These are phyloP conservation scores for Yoshiicerus persimilis DNA, from an alignment of 1,140 invertebrate genomes.

Conservation along the genomic window DNA sequence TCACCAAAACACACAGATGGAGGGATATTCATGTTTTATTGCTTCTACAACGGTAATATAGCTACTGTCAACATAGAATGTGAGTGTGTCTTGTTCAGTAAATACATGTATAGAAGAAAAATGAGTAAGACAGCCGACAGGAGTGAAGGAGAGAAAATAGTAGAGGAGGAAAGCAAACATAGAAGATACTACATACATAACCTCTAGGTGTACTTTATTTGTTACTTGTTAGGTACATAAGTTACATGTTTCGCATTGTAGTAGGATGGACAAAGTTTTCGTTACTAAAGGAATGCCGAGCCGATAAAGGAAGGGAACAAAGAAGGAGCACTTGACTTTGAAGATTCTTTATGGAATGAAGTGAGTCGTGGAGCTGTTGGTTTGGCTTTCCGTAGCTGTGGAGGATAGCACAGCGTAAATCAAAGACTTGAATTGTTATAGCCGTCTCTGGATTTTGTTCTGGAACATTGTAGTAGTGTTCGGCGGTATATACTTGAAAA, in stretches of 20 bases:
- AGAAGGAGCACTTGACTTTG: neutral
- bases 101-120: neutral
- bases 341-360: neutral
- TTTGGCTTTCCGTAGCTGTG: neutral
- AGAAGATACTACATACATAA: no score
- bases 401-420: neutral
- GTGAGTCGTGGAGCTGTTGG: neutral
- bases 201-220: neutral
- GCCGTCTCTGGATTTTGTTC: neutral
- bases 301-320: neutral
- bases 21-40: neutral
- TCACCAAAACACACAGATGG: neutral
- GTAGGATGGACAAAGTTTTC: neutral
- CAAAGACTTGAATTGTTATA: neutral
- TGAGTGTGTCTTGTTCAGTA: neutral
- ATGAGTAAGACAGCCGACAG: neutral
- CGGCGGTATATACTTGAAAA: neutral
- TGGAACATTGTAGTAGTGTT: no score
- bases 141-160: neutral
- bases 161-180: neutral
- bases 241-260: neutral
- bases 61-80: neutral
- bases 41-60: neutral
- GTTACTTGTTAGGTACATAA: neutral
- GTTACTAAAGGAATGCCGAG: neutral